Evolutionary conservation across 2,888 invertebrate genomes (phyloP).

Genomic region (Pharmacophagus antenor): DNA sequence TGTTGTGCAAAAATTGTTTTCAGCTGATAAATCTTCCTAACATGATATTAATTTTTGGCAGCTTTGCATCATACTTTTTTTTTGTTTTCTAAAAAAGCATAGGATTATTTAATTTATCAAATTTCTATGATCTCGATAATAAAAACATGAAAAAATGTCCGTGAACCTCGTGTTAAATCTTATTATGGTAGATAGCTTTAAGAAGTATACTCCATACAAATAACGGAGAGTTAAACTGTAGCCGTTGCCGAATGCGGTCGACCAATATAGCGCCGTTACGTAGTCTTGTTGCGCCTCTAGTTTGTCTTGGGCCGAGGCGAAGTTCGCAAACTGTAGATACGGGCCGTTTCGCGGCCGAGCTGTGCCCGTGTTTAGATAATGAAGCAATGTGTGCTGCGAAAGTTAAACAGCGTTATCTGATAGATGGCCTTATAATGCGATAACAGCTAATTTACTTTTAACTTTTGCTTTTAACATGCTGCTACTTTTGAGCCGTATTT

Average conservation of each 20-base stretch:
- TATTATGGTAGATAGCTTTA: background rate
- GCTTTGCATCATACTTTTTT: too few species aligned
- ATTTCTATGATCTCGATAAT: too few species aligned
- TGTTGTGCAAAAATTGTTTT: too few species aligned
- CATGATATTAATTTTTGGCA: too few species aligned
- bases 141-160: too few species aligned
- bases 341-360: conserved; percentile 15
- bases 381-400: conserved; percentile 16
- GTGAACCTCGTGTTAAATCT: too few species aligned
- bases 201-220: background rate
- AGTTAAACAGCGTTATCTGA: conserved; percentile 2
- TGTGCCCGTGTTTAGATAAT: conserved; percentile 23
- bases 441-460: background rate
- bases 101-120: too few species aligned
- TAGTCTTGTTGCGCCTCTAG: conserved; percentile 32
- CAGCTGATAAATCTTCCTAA: too few species aligned
- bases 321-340: conserved; percentile 24
- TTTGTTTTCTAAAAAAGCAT: too few species aligned
- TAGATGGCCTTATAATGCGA: background rate
- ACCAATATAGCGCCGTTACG: conserved; percentile 24
- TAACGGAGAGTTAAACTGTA: conserved; percentile 11
- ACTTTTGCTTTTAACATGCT: background rate
- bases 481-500: background rate
- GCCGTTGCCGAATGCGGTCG: conserved; percentile 6
- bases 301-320: conserved; percentile 21